Conservation (phyloP, 2,113 vertebrate genomes). For the Rissa tridactyla region DNA sequence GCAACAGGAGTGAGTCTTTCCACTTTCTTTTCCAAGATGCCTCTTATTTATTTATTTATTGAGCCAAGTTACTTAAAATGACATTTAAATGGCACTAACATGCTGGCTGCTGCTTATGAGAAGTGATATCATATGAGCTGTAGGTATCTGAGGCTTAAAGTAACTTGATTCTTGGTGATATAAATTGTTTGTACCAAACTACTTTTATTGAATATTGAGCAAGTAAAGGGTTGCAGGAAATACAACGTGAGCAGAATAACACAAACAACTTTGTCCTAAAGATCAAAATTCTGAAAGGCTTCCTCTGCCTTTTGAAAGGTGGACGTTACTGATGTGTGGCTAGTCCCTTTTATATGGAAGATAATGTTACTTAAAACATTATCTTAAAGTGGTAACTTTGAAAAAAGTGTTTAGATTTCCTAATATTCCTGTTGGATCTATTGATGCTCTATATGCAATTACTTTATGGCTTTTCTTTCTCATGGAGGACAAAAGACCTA, state of each 20-base stretch:
- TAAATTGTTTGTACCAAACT: background rate
- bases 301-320: background rate
- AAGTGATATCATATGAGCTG: background rate
- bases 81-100: conserved; percentile 12
- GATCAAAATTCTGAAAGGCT: background rate
- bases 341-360: background rate
- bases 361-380: background rate
- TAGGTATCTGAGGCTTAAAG: conserved; percentile 6
- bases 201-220: background rate
- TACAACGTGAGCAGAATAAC: background rate
- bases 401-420: background rate
- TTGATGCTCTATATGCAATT: background rate
- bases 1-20: conserved; percentile 85
- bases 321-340: background rate
- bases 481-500: background rate
- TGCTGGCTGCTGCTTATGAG: background rate
- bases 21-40: conserved; percentile 38
- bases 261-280: background rate
- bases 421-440: background rate
- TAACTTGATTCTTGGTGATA: conserved; percentile 1
- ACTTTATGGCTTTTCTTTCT: background rate
- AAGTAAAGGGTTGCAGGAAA: background rate
- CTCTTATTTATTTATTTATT: background rate
- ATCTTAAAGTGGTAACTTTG: background rate
- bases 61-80: conserved; percentile 36